Conservation (phyloP, 1,140 invertebrate species). For the Drosophila novamexicana region DNA sequence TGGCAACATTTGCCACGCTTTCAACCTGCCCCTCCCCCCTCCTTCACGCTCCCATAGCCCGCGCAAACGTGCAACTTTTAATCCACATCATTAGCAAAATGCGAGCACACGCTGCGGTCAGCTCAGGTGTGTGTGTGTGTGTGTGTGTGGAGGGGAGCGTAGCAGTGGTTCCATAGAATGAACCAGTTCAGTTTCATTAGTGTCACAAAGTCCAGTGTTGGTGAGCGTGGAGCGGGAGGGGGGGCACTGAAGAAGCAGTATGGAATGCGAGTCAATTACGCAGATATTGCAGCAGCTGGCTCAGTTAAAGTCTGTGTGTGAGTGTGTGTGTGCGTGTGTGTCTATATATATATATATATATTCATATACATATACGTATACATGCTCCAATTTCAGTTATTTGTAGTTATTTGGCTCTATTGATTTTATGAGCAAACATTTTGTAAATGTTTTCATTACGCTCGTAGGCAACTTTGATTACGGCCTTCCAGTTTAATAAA, state of each 20-base stretch:
- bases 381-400: slow-evolving; percentile 73
- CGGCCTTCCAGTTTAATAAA: slow-evolving; percentile 52
- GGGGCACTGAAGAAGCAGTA: neutral
- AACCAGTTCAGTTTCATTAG: slow-evolving; percentile 23
- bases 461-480: slow-evolving; percentile 40
- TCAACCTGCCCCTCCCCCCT: neutral
- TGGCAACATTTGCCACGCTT: neutral
- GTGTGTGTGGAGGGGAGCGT: neutral
- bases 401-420: slow-evolving; percentile 60
- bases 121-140: neutral
- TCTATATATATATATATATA: slow-evolving; percentile 1
- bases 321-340: slow-evolving; percentile 1
- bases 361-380: neutral
- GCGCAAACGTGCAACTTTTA: slow-evolving; percentile 18
- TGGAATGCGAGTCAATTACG: slow-evolving; percentile 48
- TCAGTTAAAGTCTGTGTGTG: neutral
- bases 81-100: slow-evolving; percentile 63
- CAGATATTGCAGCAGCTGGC: slow-evolving; percentile 32
- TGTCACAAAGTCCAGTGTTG: neutral
- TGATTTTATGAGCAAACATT: slow-evolving; percentile 77
- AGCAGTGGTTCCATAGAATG: slow-evolving; percentile 4
- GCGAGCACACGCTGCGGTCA: neutral
- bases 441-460: slow-evolving; percentile 77
- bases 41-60: neutral
- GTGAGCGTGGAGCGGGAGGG: no score